Percentiles rank a stretch among this genome's conserved stretches.
These are phyloP conservation scores for Tympanuchus pallidicinctus DNA, from an alignment of 2,113 vertebrate species.

Conservation along the genomic window DNA sequence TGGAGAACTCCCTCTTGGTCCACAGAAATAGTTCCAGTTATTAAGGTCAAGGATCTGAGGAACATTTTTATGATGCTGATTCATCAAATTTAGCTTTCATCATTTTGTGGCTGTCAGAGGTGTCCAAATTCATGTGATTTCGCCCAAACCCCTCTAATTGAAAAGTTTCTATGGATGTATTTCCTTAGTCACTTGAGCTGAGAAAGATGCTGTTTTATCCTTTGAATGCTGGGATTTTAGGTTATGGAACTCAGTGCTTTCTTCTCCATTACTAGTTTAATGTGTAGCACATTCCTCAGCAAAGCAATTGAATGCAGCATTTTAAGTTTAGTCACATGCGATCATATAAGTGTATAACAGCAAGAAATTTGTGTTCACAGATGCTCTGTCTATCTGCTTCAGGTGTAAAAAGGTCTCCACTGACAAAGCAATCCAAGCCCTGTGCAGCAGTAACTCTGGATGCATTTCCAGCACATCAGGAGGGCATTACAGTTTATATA, in stretches of 20 bases:
- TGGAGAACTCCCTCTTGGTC: background rate
- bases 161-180: background rate
- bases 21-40: background rate
- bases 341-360: background rate
- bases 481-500: conserved; percentile 25
- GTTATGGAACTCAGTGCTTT: background rate
- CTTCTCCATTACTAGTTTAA: background rate
- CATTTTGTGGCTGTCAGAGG: background rate
- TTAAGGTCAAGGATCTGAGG: background rate
- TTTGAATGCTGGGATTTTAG: background rate
- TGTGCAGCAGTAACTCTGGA: conserved; percentile 15
- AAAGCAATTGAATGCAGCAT: background rate
- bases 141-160: too few relatives aligned
- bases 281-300: background rate
- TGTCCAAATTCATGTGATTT: background rate
- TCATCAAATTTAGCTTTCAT: background rate
- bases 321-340: background rate
- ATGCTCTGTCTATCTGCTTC: background rate
- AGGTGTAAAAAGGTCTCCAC: background rate
- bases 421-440: background rate
- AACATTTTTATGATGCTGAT: background rate
- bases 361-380: background rate
- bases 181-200: background rate
- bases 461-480: background rate
- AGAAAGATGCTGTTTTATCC: background rate